Base-by-base conservation (phyloP, 2,888 invertebrate genomes). In the Dastarcus helophoroides region DNA sequence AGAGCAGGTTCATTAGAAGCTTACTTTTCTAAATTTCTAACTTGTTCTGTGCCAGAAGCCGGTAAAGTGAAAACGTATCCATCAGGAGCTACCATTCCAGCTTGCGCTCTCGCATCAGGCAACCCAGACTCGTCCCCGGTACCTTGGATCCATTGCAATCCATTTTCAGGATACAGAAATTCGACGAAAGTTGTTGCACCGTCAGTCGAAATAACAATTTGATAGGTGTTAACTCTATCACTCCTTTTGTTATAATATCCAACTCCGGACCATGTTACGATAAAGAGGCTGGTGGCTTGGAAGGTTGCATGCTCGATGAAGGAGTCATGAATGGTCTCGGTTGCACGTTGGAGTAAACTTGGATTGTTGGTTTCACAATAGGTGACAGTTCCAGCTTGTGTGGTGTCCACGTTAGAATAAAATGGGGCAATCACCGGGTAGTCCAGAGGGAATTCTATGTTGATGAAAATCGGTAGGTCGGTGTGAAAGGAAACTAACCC, bases 131-230 rank as follows among this genome's bases (percentile, higher is more conserved):
- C 72, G 43, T 80, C 79, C 0, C 73, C 68, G 35, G 80, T 78
- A 27, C 81, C 82, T 56, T 85, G 82, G 30, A 89, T 75, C 97
- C 97, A 98, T 54, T 90, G 84, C 30, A 98, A 77, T 1, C 88
- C 88, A 36, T 78, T 71, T 44, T 82, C 78, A 1, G 88, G 83
- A 59, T 95, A 98, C 33, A 90, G 65, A 42, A 94, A 73, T 50
- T 90, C 79, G 0, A 79, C 84, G 54, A 82, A 97, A 3, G 84
- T 82, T 42, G 85, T 77, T 0, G 68, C 69, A 2, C 84, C 85
- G 54, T 89, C 77, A 23, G 76, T 76, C 10, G 75, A 75, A 37
- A 83, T 61, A 3, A 71, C 73, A 23, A 78, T 71, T 71, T 97
- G 97, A 62, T 81, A 94, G 14, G 86, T 91, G 61, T 95, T 94